Conservation (phyloP, 2,888 invertebrate species). For the Habrosyne pyritoides region DNA sequence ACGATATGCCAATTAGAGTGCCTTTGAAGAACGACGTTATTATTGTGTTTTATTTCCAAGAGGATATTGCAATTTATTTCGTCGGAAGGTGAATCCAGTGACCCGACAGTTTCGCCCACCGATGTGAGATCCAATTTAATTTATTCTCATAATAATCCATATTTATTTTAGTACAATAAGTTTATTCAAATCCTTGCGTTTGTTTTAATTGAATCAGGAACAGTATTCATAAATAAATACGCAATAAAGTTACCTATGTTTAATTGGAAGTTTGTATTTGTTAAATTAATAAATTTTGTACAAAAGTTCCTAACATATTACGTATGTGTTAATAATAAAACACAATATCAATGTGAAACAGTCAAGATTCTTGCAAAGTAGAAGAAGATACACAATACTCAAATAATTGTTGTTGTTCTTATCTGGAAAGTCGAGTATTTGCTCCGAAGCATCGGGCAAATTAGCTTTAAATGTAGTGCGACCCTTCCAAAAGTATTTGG, state of each 20-base stretch:
- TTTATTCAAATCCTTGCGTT: background rate
- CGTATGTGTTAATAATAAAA: background rate
- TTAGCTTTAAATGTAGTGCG: background rate
- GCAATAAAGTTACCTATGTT: background rate
- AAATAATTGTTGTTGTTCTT: constrained; percentile 7
- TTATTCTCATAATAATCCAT: no score
- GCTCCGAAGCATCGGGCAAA: background rate
- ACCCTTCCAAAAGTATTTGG: background rate
- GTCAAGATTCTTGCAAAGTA: background rate
- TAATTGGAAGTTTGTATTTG: background rate
- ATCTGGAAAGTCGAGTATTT: background rate
- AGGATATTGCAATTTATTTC: no score
- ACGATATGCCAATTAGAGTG: background rate
- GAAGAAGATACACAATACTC: constrained; percentile 1
- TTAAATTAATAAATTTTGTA: background rate
- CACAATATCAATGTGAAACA: background rate
- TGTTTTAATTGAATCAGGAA: background rate
- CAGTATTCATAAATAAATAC: background rate
- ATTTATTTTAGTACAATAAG: no score
- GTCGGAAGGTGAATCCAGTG: no score
- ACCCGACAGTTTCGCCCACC: no score
- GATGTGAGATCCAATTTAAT: no score
- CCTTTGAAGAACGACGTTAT: background rate
- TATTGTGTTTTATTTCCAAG: background rate
- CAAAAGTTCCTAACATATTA: background rate